Evolutionary conservation across 1,140 invertebrate genomes (phyloP), one percentile per base, ranked within the genome.

Genomic region (Anoplophora glabripennis): DNA sequence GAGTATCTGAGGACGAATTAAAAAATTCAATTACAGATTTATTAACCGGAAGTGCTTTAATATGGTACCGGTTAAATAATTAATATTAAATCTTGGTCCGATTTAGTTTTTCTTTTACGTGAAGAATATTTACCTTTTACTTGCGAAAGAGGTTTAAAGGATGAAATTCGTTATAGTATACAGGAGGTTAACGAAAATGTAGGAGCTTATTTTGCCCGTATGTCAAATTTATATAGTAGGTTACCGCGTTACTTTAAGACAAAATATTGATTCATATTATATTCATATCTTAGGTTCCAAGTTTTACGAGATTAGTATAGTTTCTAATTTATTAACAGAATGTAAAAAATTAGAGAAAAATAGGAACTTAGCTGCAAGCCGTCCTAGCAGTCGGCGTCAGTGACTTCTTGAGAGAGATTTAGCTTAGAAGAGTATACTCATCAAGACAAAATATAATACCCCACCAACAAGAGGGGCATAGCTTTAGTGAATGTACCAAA

Each of bases 361-460:
- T 48, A 48, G 34, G 34, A 17, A 48, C 14, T 48, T 48, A 14
- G 46, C 46, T 7, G 18, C 14, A 14, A 11, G 9, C 8, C 46
- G 46, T 28, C 46, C 46, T 48, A 21, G 10, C 11, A 0, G 8
- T 21, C 8, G 46, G 34, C 21, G 8, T 11, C 18, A 28, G 7
- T 33, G 8, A 28, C 18, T 48, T 8, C 14, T 48, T 11, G 46
- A 48, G 18, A 48, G 10, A 15, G 46, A 48, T 48, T 48, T 48
- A 21, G 46, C 46, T 11, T n/a, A 10, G 11, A 10, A 14, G 14
- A 14, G 9, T 11, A 18, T 9, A 28, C 9, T 48, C 9, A 10
- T 11, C 18, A 14, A 18, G n/a, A n/a, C n/a, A 48, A 14, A 48
- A 18, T 8, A 48, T 48, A 48, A 28, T 44, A 3, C n/a, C 46